phyloP scores from a whole-genome alignment of 2,797 vertebrate species.

The Neosilurus mollespiculum region DNA sequence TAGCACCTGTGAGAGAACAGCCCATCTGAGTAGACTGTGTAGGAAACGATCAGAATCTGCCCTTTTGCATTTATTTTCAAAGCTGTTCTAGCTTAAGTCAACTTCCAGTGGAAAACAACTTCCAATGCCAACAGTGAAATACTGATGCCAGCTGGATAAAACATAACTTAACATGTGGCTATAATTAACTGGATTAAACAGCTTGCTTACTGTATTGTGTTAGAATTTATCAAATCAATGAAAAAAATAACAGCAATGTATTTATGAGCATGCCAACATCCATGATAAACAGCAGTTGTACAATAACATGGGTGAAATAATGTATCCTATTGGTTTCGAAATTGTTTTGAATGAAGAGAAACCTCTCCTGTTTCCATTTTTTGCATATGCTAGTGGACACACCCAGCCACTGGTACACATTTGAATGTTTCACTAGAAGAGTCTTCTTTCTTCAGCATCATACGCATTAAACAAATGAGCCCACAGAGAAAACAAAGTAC shows the following conservation, averaged over 20 bases:
- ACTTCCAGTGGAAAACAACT: neutral
- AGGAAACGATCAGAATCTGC: neutral
- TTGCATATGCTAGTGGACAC: conserved; percentile 29
- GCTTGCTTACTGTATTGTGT: neutral
- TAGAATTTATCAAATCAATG: neutral
- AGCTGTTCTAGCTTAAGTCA: neutral
- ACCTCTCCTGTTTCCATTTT: neutral
- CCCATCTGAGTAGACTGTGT: neutral
- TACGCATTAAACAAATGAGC: conserved; percentile 24
- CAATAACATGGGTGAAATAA: neutral
- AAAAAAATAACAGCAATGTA: neutral
- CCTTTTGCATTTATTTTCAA: neutral
- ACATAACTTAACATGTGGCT: neutral
- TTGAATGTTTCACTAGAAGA: conserved; percentile 33
- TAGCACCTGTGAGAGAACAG: neutral
- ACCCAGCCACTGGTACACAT: conserved; percentile 25
- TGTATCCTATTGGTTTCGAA: neutral
- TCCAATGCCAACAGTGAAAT: neutral
- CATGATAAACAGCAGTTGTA: neutral
- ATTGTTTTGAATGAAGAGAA: conserved; percentile 13
- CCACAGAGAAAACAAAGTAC: neutral
- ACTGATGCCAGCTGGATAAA: neutral
- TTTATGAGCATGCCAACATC: neutral
- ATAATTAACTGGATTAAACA: neutral
- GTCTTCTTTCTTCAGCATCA: neutral